phyloP scores from a whole-genome alignment of 1,140 invertebrate species.

The Helicoverpa zea region DNA sequence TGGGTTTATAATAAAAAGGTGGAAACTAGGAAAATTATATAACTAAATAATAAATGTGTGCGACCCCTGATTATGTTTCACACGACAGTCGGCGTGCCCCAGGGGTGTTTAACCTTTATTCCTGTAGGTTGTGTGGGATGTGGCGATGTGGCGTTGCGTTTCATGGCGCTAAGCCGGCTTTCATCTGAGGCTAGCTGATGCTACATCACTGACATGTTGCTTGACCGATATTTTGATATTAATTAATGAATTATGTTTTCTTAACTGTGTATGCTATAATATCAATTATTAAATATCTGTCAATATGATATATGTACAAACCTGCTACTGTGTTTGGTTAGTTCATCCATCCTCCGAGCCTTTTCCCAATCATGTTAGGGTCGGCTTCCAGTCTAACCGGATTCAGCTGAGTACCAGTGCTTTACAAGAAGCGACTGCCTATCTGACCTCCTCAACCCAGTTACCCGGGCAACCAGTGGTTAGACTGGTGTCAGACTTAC shows the following conservation, averaged over 20 bases:
- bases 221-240: neutral
- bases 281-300: no score
- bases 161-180: constrained; percentile 36
- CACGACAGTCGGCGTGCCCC: constrained; percentile 36
- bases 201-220: neutral
- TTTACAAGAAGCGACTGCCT: no score
- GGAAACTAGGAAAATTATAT: constrained; percentile 48
- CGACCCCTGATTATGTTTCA: constrained; percentile 43
- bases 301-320: no score
- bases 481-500: no score
- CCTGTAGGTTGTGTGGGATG: neutral
- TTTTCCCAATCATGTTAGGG: no score
- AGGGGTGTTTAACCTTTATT: constrained; percentile 45
- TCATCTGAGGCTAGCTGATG: constrained; percentile 9
- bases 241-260: neutral
- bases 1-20: constrained; percentile 45
- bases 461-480: no score
- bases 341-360: no score
- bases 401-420: no score
- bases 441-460: no score
- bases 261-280: no score
- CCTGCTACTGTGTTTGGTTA: no score
- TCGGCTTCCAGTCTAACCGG: no score
- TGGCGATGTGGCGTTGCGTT: neutral
- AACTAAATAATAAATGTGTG: constrained; percentile 46